phyloP scores from a whole-genome alignment of 2,113 vertebrate species.

The Planiliza haematocheilus region DNA sequence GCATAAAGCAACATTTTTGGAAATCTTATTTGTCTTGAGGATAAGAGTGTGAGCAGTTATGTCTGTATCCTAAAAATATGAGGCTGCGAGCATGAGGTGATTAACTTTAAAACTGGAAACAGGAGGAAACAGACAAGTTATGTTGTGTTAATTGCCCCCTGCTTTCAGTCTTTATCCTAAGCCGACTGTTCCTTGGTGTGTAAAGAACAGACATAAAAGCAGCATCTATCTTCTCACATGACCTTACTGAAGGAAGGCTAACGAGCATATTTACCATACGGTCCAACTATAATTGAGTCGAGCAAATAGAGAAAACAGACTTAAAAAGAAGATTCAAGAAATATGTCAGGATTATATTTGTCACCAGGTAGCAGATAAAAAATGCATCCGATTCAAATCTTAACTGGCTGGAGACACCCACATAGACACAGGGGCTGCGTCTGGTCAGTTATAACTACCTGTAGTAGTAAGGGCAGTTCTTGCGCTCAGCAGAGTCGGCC shows the following conservation, averaged over 20 bases:
- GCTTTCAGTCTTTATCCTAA: background rate
- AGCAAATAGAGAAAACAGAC: background rate
- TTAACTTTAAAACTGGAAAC: background rate
- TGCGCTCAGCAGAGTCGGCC: conserved; percentile 90
- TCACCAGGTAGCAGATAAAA: background rate
- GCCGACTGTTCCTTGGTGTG: background rate
- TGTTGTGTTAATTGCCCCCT: background rate
- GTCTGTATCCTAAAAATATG: background rate
- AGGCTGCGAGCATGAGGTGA: background rate
- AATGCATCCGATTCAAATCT: background rate
- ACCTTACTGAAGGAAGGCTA: background rate
- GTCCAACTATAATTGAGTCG: background rate
- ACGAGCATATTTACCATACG: background rate
- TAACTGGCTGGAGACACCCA: background rate
- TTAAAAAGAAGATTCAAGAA: background rate
- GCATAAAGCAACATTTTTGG: conserved; percentile 5
- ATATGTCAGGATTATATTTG: background rate
- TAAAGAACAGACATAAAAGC: background rate
- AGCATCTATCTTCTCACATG: background rate
- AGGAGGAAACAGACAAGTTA: background rate
- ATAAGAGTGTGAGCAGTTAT: background rate
- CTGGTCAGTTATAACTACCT: conserved; percentile 82
- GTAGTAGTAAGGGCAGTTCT: conserved; percentile 96
- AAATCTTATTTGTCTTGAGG: background rate
- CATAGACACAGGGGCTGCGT: background rate